Conservation (phyloP, 2,113 vertebrate genomes). For the Laticauda colubrina region DNA sequence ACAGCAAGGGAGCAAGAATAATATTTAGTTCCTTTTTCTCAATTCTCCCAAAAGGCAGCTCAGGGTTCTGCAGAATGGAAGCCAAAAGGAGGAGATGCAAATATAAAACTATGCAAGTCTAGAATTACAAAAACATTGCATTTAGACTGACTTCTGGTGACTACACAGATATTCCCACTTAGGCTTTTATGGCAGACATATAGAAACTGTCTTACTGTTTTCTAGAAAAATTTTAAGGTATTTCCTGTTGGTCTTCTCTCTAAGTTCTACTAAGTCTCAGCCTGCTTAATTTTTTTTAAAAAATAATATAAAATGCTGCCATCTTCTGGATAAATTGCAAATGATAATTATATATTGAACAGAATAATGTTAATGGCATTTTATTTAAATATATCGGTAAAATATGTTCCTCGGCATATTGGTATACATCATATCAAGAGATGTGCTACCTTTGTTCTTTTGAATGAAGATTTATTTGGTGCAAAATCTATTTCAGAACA, state of each 20-base stretch:
- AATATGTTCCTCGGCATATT: slow-evolving; percentile 23
- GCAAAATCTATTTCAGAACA: slow-evolving; percentile 37
- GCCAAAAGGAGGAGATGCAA: neutral
- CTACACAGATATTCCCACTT: neutral
- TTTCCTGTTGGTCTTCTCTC: neutral
- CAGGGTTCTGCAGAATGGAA: neutral
- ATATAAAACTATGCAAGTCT: neutral
- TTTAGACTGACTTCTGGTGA: neutral
- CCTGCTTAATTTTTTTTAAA: neutral
- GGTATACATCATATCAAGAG: slow-evolving; percentile 44
- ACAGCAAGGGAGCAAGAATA: neutral
- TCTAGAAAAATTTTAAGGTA: neutral
- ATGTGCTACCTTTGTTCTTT: slow-evolving; percentile 48
- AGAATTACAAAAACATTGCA: neutral
- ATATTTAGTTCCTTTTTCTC: neutral
- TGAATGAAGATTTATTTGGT: slow-evolving; percentile 55
- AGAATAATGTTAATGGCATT: neutral
- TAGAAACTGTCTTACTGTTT: neutral
- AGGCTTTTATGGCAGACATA: neutral
- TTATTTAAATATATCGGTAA: neutral
- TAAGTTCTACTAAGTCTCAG: neutral
- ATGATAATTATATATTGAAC: neutral
- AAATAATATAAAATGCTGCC: neutral
- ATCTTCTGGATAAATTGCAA: neutral
- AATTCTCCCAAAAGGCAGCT: neutral